A percentile compares a stretch with the other conserved stretches of the same genome.
Evolutionary conservation across 2,113 vertebrate species (phyloP).

Genomic region (Caracal caracal): DNA sequence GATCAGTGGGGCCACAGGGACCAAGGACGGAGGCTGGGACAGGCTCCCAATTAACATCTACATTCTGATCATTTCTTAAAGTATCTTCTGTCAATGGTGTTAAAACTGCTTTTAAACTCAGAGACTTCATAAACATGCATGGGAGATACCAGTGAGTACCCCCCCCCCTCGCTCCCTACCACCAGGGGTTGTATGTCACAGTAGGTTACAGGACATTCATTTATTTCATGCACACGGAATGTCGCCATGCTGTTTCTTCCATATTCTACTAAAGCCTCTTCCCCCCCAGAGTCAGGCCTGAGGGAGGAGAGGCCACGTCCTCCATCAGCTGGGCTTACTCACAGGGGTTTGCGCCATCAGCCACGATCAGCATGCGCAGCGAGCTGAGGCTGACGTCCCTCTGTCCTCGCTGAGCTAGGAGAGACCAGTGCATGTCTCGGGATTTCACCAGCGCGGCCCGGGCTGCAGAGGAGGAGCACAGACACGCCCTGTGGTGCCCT

Average conservation of each 20-base stretch:
- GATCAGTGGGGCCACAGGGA: too few relatives aligned
- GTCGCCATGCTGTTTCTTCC: neutral
- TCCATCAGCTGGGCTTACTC: slow-evolving; percentile 76
- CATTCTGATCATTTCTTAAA: neutral
- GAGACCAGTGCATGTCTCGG: slow-evolving; percentile 99
- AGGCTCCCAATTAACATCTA: neutral
- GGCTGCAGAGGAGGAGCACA: slow-evolving; percentile 83
- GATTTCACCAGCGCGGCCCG: slow-evolving; percentile 95
- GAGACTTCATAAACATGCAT: neutral
- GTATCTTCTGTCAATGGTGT: neutral
- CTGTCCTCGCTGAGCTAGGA: slow-evolving; percentile 96
- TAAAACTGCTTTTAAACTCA: neutral
- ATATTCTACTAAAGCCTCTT: neutral
- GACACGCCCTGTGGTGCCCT: fast-evolving
- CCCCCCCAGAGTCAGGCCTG: neutral
- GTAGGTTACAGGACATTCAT: too few relatives aligned
- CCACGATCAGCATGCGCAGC: slow-evolving; percentile 95
- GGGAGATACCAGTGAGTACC: neutral
- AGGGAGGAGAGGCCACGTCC: neutral
- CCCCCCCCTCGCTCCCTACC: too few relatives aligned
- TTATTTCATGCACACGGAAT: too few relatives aligned
- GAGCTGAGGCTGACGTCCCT: slow-evolving; percentile 95
- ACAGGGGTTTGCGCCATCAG: slow-evolving; percentile 98
- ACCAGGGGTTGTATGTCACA: too few relatives aligned
- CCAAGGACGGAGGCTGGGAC: neutral